phyloP scores from a whole-genome alignment of 2,797 vertebrate species.

The Sebastes reedi region DNA sequence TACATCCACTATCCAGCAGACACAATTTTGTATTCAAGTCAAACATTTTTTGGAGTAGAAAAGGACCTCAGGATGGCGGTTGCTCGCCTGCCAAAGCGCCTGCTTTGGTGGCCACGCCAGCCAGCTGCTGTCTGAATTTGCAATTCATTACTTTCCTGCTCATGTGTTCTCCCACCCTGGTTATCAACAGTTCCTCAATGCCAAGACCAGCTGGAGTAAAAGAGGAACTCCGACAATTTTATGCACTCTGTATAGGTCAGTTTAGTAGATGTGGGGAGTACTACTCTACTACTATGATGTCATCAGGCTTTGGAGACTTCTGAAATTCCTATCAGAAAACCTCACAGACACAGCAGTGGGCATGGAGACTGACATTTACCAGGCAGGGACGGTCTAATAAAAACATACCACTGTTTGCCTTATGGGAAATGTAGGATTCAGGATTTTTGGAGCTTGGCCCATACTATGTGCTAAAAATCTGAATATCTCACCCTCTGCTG shows the following conservation, averaged over 20 bases:
- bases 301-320: background rate
- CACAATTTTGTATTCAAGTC: background rate
- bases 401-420: background rate
- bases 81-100: background rate
- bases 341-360: background rate
- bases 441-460: background rate
- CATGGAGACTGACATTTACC: background rate
- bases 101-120: background rate
- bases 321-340: background rate
- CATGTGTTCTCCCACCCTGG: background rate
- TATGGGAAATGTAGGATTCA: background rate
- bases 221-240: background rate
- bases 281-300: background rate
- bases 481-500: background rate
- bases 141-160: constrained; percentile 15
- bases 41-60: background rate
- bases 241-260: background rate
- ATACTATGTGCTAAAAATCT: background rate
- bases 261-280: background rate
- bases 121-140: constrained; percentile 1
- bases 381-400: background rate
- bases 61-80: background rate
- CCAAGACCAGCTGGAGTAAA: background rate
- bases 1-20: background rate
- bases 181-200: background rate